Percentiles rank a stretch among this genome's conserved stretches.
These are phyloP conservation scores for Drosophila sordidapex DNA, from an alignment of 2,888 invertebrate genomes.

Conservation along the genomic window DNA sequence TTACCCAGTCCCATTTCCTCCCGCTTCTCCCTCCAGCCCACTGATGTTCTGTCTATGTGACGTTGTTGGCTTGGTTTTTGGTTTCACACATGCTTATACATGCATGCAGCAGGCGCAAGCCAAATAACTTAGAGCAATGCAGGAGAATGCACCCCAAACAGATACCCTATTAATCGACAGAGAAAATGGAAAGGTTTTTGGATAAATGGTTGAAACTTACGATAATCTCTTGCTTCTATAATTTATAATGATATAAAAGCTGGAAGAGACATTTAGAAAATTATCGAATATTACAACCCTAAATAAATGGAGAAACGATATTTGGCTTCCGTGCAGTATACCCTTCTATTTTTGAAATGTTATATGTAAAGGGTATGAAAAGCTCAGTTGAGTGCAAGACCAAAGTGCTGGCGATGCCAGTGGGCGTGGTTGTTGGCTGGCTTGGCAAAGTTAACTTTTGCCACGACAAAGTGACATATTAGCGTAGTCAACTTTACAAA, in stretches of 20 bases:
- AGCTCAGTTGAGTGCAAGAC: conserved; percentile 68
- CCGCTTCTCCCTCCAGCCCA: background rate
- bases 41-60: conserved; percentile 35
- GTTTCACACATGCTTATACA: conserved; percentile 79
- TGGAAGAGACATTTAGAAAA: background rate
- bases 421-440: conserved; percentile 59
- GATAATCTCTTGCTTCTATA: background rate
- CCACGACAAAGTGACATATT: conserved; percentile 79
- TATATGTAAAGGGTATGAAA: conserved; percentile 33
- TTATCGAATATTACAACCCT: background rate
- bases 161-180: conserved; percentile 4
- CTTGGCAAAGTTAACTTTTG: conserved; percentile 74
- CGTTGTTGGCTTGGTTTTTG: conserved; percentile 71
- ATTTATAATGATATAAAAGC: background rate
- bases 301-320: background rate
- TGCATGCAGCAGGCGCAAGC: conserved; percentile 59
- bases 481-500: conserved; percentile 78
- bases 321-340: background rate
- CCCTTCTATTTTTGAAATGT: background rate
- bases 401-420: conserved; percentile 64
- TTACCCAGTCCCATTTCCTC: background rate
- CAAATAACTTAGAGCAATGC: conserved; percentile 31
- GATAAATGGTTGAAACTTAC: background rate
- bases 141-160: conserved; percentile 1
- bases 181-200: background rate